Evolutionary conservation across 2,113 vertebrate genomes (phyloP), one percentile per base, ranked within the genome.

Genomic region (Corydoras maculifer): DNA sequence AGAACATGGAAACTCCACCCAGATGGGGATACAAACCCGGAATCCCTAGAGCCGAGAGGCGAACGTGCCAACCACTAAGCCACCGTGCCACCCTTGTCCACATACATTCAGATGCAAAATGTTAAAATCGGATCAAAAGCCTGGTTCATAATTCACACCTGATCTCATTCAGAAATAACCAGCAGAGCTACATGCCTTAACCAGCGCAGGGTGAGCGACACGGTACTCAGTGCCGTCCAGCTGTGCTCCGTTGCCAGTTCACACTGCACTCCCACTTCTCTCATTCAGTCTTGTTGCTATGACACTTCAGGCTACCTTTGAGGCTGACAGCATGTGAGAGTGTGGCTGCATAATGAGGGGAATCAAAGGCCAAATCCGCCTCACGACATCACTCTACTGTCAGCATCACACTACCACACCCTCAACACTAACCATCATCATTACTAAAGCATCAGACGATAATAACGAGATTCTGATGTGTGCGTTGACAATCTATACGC

Each of bases 211-310:
- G 73, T 85, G 83, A 85, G 80, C 86, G 82, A 82, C 25, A 63
- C 62, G 76, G 77, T 18, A 75, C 78, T 79, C 78, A 79, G 79
- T 82, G 81, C 84, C 82, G 84, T 82, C 85, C 81, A 83, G 82
- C 85, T 82, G 77, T 75, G 72, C 77, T 14, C 85, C 84, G 84
- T 85, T 86, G 86, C 50, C 58, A 62, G 64, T 61, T 48, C 58
- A 59, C 68, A 60, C 63, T 54, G 43, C 8, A 9, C 13, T 59
- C 18, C 69, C 53, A 5, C 31, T 62, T 53, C 51, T 64, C 50
- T 74, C 59, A 74, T 68, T 74, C 72, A 74, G 65, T 31, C 65
- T 79, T n/a, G 84, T 50, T 72, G 77, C 85, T 76, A 50, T 78
- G 77, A 73, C 79, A 78, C 79, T 80, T 78, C 78, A 78, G 81